Percentiles rank a stretch among this genome's conserved stretches.
phyloP scores from a whole-genome alignment of 2,797 vertebrate genomes.

The Avahi laniger region DNA sequence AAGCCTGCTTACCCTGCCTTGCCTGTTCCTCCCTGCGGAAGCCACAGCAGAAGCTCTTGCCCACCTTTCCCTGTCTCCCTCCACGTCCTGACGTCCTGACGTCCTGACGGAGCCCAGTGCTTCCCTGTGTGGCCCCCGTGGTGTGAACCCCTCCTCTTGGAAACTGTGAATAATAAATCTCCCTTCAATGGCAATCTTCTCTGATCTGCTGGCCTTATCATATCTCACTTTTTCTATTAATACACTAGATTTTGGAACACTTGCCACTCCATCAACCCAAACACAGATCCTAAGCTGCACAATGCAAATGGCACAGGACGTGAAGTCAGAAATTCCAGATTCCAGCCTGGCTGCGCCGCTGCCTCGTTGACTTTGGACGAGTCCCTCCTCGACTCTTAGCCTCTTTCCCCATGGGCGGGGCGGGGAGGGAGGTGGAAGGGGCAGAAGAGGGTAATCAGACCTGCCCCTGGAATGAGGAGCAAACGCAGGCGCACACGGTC shows the following conservation, averaged over 20 bases:
- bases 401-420: background rate
- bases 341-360: background rate
- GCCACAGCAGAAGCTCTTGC: background rate
- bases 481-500: fast-evolving
- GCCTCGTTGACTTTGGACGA: background rate
- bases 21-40: too few species aligned
- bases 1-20: too few species aligned
- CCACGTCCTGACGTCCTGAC: too few species aligned
- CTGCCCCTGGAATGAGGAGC: background rate
- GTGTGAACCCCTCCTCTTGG: background rate
- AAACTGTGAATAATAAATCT: background rate
- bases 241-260: background rate
- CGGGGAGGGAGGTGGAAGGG: too few species aligned
- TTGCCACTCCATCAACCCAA: background rate
- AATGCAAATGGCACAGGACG: background rate
- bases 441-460: too few species aligned
- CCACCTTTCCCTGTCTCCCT: background rate
- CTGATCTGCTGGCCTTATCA: background rate
- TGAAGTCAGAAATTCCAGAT: background rate
- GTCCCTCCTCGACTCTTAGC: background rate
- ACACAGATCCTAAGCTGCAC: background rate
- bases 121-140: background rate
- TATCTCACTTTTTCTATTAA: background rate
- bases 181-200: background rate
- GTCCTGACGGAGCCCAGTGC: fast-evolving